Evolutionary conservation across 1,140 invertebrate genomes (phyloP).

Genomic region (Drosophila insularis): DNA sequence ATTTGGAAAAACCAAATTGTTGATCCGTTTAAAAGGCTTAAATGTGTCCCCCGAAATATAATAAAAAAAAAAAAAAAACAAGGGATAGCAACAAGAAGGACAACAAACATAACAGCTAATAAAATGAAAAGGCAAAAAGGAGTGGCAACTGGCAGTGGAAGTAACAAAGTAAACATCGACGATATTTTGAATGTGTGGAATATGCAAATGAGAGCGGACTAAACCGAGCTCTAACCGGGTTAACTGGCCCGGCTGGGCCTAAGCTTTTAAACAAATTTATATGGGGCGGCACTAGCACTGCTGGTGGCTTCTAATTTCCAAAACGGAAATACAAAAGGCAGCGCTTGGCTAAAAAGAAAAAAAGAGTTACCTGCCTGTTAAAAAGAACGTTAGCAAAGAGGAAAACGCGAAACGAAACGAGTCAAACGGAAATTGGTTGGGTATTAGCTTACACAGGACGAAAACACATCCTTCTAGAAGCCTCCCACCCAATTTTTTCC

Average conservation of each 20-base stretch:
- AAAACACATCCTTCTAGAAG: slow-evolving; percentile 20
- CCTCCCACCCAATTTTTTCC: slow-evolving; percentile 14
- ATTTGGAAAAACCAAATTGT: slow-evolving; percentile 4
- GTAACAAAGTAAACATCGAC: slow-evolving; percentile 33
- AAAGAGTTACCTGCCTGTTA: background rate
- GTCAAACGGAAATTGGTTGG: slow-evolving; percentile 75
- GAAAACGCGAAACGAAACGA: slow-evolving; percentile 46
- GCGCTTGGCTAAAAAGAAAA: slow-evolving; percentile 28
- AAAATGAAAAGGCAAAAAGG: slow-evolving; percentile 13
- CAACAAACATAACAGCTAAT: slow-evolving; percentile 16
- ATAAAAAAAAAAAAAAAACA: background rate
- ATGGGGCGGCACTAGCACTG: slow-evolving; percentile 27
- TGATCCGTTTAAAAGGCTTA: slow-evolving; percentile 9
- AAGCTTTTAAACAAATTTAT: slow-evolving; percentile 78
- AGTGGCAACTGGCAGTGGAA: slow-evolving; percentile 11
- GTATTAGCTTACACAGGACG: slow-evolving; percentile 67
- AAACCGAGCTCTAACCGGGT: background rate
- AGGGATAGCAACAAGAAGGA: background rate
- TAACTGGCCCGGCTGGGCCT: slow-evolving; percentile 25
- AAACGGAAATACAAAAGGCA: slow-evolving; percentile 78
- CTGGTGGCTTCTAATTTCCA: slow-evolving; percentile 66
- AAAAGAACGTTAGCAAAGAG: background rate
- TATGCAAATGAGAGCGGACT: slow-evolving; percentile 66
- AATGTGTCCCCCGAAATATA: background rate
- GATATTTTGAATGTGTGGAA: slow-evolving; percentile 65